Evolutionary conservation across 2,888 invertebrate genomes (phyloP).

Genomic region (Netelia inedita): DNA sequence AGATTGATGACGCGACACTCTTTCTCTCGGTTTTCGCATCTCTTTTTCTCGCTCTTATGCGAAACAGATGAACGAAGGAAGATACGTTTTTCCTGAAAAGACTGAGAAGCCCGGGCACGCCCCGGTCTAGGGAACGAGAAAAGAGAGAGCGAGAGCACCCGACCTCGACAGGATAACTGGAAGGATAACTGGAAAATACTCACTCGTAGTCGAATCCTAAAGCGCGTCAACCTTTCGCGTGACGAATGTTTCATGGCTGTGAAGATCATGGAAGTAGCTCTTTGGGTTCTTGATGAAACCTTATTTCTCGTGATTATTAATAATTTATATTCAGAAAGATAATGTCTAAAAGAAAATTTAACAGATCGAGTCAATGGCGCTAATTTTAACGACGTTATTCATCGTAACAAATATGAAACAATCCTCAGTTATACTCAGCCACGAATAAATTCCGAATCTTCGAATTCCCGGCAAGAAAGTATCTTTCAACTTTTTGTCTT

Average conservation of each 20-base stretch:
- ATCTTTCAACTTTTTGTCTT: slow-evolving; percentile 3
- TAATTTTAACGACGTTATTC: background rate
- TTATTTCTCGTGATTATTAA: background rate
- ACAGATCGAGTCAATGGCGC: background rate
- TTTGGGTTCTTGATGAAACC: slow-evolving; percentile 27
- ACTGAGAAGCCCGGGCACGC: slow-evolving; percentile 33
- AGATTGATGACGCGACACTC: slow-evolving; percentile 82
- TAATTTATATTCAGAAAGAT: background rate
- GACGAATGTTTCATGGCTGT: slow-evolving; percentile 74
- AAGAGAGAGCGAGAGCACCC: slow-evolving; percentile 66
- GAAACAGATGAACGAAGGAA: slow-evolving; percentile 53
- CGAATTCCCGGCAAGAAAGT: background rate
- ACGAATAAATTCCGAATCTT: slow-evolving; percentile 13
- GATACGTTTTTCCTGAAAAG: slow-evolving; percentile 38
- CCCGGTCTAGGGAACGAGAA: slow-evolving; percentile 37
- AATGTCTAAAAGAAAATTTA: background rate
- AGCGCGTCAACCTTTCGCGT: slow-evolving; percentile 61
- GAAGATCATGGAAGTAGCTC: slow-evolving; percentile 60
- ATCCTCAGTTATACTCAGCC: background rate
- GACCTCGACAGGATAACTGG: slow-evolving; percentile 64
- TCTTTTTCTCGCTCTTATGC: slow-evolving; percentile 64
- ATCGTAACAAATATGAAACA: background rate
- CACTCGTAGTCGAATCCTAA: slow-evolving; percentile 55
- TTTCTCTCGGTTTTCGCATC: slow-evolving; percentile 61
- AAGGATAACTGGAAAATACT: slow-evolving; percentile 67